Evolutionary conservation across 1,140 invertebrate genomes (phyloP).

Genomic region (Drosophila rhopaloa): DNA sequence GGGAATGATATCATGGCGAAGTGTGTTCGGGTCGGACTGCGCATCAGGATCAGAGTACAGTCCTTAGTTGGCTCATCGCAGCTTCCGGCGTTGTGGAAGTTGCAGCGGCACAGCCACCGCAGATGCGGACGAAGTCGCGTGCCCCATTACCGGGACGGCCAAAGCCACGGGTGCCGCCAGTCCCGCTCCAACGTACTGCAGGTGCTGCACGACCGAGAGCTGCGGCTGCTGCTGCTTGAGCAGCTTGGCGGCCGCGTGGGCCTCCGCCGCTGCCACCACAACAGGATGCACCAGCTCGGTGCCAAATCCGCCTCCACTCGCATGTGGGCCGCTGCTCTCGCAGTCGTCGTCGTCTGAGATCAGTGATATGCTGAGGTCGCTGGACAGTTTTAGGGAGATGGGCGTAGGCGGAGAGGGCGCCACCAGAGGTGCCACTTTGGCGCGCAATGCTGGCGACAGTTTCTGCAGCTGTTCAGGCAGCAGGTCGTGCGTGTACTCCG

Average conservation of each 20-base stretch:
- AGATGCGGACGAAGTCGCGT: constrained; percentile 17
- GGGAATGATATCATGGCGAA: constrained; percentile 48
- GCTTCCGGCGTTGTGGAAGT: constrained; percentile 39
- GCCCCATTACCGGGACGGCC: constrained; percentile 56
- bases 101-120: constrained; percentile 17
- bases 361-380: constrained; percentile 82
- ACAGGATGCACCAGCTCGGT: constrained; percentile 54
- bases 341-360: constrained; percentile 84
- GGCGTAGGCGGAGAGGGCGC: constrained; percentile 58
- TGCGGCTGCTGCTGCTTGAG: constrained; percentile 72
- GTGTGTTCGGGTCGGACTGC: not conserved
- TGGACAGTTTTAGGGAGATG: constrained; percentile 77
- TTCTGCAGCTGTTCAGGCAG: constrained; percentile 68
- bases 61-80: constrained; percentile 19
- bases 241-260: constrained; percentile 65
- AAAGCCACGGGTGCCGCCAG: constrained; percentile 42
- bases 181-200: constrained; percentile 59
- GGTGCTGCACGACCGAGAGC: constrained; percentile 69
- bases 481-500: constrained; percentile 67
- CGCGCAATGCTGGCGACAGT: constrained; percentile 64
- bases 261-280: constrained; percentile 49
- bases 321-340: constrained; percentile 44
- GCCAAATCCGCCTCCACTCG: constrained; percentile 2
- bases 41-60: not conserved
- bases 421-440: constrained; percentile 68